phyloP scores from a whole-genome alignment of 2,888 invertebrate genomes.

The Megastigmus dorsalis region DNA sequence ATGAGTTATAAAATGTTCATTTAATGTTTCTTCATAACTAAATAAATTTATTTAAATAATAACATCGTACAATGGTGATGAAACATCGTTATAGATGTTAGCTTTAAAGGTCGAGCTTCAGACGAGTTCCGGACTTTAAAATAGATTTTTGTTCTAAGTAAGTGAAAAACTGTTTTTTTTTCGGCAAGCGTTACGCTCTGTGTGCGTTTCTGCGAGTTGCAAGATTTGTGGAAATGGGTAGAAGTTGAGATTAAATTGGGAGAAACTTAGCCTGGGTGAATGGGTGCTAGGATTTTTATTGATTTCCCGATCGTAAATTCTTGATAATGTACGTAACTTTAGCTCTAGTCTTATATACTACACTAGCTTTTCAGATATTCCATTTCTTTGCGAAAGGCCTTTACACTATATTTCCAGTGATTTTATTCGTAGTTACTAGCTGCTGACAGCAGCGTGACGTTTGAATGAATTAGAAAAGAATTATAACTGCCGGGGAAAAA shows the following conservation, averaged over 20 bases:
- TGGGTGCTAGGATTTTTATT: constrained; percentile 16
- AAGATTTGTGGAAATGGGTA: constrained; percentile 20
- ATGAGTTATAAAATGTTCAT: too few relatives aligned
- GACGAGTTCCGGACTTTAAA: too few relatives aligned
- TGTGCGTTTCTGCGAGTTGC: background rate
- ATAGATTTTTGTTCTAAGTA: background rate
- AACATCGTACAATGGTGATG: too few relatives aligned
- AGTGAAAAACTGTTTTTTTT: background rate
- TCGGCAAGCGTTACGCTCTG: background rate
- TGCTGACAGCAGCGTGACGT: background rate
- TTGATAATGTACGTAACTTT: constrained; percentile 11
- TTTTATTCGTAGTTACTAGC: too few relatives aligned
- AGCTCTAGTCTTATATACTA: background rate
- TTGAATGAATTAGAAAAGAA: background rate
- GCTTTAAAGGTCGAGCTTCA: too few relatives aligned
- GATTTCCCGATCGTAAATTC: constrained; percentile 32
- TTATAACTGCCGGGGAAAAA: background rate
- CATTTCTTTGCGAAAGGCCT: background rate
- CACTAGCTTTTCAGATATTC: background rate
- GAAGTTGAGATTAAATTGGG: constrained; percentile 38
- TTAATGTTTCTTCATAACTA: too few relatives aligned
- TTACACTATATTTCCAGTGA: too few relatives aligned
- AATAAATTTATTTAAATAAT: too few relatives aligned
- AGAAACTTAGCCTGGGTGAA: constrained; percentile 21
- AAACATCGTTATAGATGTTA: too few relatives aligned